Evolutionary conservation across 1,140 invertebrate species (phyloP), one percentile per base, ranked within the genome.

Genomic region (Drosophila pandora): DNA sequence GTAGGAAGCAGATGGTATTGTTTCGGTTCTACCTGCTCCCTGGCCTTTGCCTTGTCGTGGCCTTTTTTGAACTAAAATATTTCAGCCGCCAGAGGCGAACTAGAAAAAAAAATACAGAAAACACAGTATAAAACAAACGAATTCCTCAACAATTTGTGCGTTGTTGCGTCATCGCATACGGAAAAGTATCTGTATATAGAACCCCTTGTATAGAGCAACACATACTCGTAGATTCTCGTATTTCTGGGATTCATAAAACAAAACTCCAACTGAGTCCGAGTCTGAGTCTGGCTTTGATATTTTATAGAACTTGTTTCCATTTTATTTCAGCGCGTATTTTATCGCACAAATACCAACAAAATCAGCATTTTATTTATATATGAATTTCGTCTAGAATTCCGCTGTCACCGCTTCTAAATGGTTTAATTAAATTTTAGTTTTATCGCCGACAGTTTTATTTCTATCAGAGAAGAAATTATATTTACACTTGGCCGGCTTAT

Each of bases 121-220:
- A 37, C 47, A 55, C 47, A 67, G 34, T 55, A 67, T 69, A 69
- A 54, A 57, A 54, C 48, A 76, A 61, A 71, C 41, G 58, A 85
- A 82, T 87, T 76, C 75, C 70, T 76, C 74, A 72, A 79, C 62
- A 68, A 63, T 61, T 72, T 64, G 56, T 77, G 65, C 78, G 72
- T 76, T 74, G 60, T 75, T 85, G 82, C 81, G 82, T 85, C 81
- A 85, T 87, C 81, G 69, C 55, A 45, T 34, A 65, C 74, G 69
- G 77, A 85, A 74, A 79, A 60, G 47, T 67, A 49, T 47, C 32
- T 58, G 56, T 48, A 56, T 59, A 50, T 55, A 58, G 25, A 28
- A 50, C 21, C 23, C 39, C 32, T 32, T 37, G 12, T 37, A 37
- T 37, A 37, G 3, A 37, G 34, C 34, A 2, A 56, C 25, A 62